Conservation (phyloP, 2,113 vertebrate genomes). For the Planiliza haematocheilus region DNA sequence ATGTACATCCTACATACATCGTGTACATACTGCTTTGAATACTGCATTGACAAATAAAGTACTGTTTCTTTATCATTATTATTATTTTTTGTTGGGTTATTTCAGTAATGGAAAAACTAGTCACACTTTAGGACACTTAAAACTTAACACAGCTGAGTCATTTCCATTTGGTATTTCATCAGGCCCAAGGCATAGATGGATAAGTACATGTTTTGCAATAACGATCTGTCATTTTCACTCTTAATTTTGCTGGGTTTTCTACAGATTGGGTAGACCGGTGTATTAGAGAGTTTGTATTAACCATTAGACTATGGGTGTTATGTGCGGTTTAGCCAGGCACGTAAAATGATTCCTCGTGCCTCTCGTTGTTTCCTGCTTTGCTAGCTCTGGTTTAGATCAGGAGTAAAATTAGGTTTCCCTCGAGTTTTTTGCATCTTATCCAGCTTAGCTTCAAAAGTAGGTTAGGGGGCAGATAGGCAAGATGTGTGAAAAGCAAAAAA, state of each 20-base stretch:
- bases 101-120: too few species aligned
- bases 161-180: neutral
- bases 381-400: constrained; percentile 28
- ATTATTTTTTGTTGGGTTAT: too few species aligned
- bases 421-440: constrained; percentile 17
- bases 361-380: constrained; percentile 9
- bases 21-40: too few species aligned
- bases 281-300: neutral
- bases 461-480: constrained; percentile 23
- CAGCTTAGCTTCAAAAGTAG: constrained; percentile 52
- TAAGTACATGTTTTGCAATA: too few species aligned
- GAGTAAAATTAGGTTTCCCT: constrained; percentile 66
- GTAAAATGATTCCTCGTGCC: neutral
- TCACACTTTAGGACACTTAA: too few species aligned
- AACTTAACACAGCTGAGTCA: neutral
- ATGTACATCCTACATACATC: too few species aligned
- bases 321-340: neutral
- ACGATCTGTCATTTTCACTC: too few species aligned
- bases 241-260: neutral
- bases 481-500: neutral
- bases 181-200: too few species aligned
- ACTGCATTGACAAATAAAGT: too few species aligned
- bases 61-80: too few species aligned
- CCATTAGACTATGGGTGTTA: neutral
- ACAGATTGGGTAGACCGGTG: too few species aligned